Evolutionary conservation across 2,888 invertebrate species (phyloP).

Genomic region (Heliconius charithonia): DNA sequence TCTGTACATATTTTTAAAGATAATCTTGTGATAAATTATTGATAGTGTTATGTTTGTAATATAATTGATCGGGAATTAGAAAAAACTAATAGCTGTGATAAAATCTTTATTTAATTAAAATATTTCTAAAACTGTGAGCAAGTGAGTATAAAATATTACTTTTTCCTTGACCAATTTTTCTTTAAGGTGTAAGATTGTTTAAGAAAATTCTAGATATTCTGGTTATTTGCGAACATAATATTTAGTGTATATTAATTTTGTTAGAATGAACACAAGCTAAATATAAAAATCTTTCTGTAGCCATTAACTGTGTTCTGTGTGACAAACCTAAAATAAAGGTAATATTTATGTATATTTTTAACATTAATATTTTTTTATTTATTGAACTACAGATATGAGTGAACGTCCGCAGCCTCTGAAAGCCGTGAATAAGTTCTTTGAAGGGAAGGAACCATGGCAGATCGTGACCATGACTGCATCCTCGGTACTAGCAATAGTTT

Average conservation of each 20-base stretch:
- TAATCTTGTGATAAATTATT: slow-evolving; percentile 26
- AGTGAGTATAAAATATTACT: neutral
- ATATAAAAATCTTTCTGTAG: neutral
- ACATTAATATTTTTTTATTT: neutral
- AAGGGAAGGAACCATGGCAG: slow-evolving; percentile 91
- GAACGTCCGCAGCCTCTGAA: slow-evolving; percentile 73
- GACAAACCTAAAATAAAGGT: neutral
- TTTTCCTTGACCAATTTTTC: neutral
- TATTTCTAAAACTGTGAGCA: slow-evolving; percentile 3
- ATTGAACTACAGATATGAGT: slow-evolving; percentile 61
- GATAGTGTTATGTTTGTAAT: slow-evolving; percentile 31
- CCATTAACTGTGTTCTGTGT: neutral
- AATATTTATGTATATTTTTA: neutral
- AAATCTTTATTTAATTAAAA: slow-evolving; percentile 4
- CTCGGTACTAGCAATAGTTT: slow-evolving; percentile 87
- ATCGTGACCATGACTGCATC: slow-evolving; percentile 90
- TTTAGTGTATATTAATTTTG: neutral
- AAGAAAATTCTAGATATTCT: neutral
- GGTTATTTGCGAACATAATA: neutral
- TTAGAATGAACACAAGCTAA: neutral
- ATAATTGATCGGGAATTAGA: slow-evolving; percentile 32
- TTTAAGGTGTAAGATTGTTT: neutral
- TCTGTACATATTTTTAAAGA: slow-evolving; percentile 1
- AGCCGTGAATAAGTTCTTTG: slow-evolving; percentile 85
- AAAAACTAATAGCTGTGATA: slow-evolving; percentile 22